phyloP scores from a whole-genome alignment of 2,113 vertebrate species.

The Ancistrus triradiatus region DNA sequence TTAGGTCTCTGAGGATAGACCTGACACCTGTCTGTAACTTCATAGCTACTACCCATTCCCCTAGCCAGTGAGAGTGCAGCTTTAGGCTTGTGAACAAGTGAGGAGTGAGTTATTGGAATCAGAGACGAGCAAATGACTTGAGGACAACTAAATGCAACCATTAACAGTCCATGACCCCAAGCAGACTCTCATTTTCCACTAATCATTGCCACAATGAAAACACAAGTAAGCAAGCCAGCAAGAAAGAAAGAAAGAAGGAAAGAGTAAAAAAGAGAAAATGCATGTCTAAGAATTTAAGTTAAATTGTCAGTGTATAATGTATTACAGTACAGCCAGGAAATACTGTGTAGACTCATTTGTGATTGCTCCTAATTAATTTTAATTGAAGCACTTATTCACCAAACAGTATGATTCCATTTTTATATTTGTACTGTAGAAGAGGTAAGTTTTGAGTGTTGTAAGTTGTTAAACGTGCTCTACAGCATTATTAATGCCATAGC shows the following conservation, averaged over 20 bases:
- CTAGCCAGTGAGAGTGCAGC: conserved; percentile 25
- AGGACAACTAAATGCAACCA: conserved; percentile 19
- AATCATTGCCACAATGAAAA: conserved; percentile 36
- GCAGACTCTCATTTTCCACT: conserved; percentile 32
- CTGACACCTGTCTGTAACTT: conserved; percentile 46
- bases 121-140: conserved; percentile 11
- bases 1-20: conserved; percentile 26
- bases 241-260: conserved; percentile 37
- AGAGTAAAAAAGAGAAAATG: too few relatives aligned
- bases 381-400: too few relatives aligned
- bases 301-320: too few relatives aligned
- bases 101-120: conserved; percentile 17
- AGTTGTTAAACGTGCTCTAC: too few relatives aligned
- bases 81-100: conserved; percentile 1
- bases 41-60: conserved; percentile 5
- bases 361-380: too few relatives aligned
- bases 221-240: conserved; percentile 5
- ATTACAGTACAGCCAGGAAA: too few relatives aligned
- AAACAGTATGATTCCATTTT: too few relatives aligned
- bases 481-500: too few relatives aligned
- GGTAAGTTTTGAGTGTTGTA: too few relatives aligned
- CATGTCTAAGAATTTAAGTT: too few relatives aligned
- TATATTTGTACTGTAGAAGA: too few relatives aligned
- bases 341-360: too few relatives aligned
- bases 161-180: conserved; percentile 27